Conservation (phyloP, 1,140 invertebrate species). For the Drosophila lacertosa region DNA sequence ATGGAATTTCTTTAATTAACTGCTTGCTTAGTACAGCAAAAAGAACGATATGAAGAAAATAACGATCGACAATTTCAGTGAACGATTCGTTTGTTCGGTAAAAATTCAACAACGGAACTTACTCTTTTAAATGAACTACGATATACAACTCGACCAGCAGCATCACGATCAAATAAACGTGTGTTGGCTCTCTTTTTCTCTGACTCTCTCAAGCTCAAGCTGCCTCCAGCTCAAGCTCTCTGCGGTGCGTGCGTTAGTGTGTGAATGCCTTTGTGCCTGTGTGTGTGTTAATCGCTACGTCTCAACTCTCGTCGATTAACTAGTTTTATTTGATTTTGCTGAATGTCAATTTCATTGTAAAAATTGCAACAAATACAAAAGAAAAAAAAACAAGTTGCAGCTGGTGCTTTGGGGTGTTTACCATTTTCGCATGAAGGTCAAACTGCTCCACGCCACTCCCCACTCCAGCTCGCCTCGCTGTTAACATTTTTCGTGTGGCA, state of each 20-base stretch:
- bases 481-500: constrained; percentile 49
- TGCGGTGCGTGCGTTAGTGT: constrained; percentile 19
- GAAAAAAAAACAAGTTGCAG: constrained; percentile 72
- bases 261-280: constrained; percentile 33
- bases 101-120: too few species aligned
- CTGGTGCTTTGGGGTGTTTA: constrained; percentile 58
- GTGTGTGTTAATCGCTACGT: constrained; percentile 46
- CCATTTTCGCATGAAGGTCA: constrained; percentile 69
- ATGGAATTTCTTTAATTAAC: too few species aligned
- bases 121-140: too few species aligned
- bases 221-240: not conserved
- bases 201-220: constrained; percentile 5
- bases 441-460: not conserved
- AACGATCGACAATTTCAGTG: too few species aligned
- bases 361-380: constrained; percentile 38
- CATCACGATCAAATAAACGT: constrained; percentile 10
- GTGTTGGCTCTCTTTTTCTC: not conserved
- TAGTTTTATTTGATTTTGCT: constrained; percentile 71
- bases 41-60: too few species aligned
- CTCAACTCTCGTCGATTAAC: constrained; percentile 61
- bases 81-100: too few species aligned
- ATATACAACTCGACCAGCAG: not conserved
- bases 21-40: too few species aligned
- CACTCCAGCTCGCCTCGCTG: not conserved
- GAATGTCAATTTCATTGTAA: constrained; percentile 81